Conservation (phyloP, 2,888 invertebrate species). For the Azorinus chamasolen region DNA sequence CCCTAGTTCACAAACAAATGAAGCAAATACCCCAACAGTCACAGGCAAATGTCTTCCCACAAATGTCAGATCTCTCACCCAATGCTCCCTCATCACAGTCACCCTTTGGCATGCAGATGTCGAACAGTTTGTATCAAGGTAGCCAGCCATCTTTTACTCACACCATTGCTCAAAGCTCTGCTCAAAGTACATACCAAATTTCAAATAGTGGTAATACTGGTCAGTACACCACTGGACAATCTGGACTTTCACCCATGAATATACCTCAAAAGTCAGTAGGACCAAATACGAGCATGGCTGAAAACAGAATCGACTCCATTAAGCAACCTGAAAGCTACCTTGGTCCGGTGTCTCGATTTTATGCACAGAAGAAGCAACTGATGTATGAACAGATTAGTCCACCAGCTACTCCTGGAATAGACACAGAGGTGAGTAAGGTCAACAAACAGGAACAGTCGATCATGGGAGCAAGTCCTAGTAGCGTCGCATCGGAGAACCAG, state of each 20-base stretch:
- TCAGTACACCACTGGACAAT: too few species aligned
- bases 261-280: background rate
- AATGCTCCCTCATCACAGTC: background rate
- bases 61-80: background rate
- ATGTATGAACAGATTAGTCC: conserved; percentile 59
- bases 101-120: background rate
- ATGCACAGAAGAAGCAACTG: conserved; percentile 21
- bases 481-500: conserved; percentile 28
- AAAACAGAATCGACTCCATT: background rate
- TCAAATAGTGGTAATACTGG: too few species aligned
- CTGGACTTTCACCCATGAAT: background rate
- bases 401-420: conserved; percentile 41
- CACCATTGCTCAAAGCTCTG: conserved; percentile 6
- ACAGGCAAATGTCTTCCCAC: too few species aligned
- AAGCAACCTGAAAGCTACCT: conserved; percentile 15
- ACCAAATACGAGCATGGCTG: background rate
- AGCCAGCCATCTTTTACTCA: background rate
- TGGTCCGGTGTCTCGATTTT: conserved; percentile 25
- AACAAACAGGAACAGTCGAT: background rate
- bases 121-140: too few species aligned
- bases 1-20: too few species aligned
- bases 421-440: background rate
- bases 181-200: conserved; percentile 6
- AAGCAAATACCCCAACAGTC: too few species aligned
- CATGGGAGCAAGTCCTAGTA: conserved; percentile 29